Evolutionary conservation across 2,797 vertebrate genomes (phyloP), one percentile per base, ranked within the genome.

Genomic region (Sardinella longiceps): DNA sequence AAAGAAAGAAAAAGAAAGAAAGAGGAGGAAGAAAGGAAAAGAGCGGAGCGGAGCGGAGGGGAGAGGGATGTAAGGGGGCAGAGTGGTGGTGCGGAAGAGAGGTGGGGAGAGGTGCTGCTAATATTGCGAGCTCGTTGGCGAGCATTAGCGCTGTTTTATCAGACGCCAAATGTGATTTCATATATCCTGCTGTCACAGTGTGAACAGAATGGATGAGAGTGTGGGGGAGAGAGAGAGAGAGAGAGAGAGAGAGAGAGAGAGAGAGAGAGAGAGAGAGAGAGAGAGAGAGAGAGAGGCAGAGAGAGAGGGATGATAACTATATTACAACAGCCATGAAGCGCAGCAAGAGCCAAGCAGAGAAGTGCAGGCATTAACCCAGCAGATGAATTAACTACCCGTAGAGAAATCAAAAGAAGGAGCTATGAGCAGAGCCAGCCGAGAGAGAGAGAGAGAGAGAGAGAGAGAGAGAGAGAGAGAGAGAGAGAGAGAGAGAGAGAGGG

Each of bases 281-380:
- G 28, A 11, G 39, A 50, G 43, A n/a, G 87, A 92, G 89, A 89
- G 85, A 86, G 25, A 88, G 43, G 23, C 33, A 82, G 23, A 66
- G 45, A 77, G 63, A 48, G 12, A 11, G 58, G 5, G 25, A 63
- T 10, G 25, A 28, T 63, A 63, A 28, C 58, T 63, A 63, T 30
- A 63, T 63, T 63, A 63, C 58, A n/a, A 23, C 20, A 63, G 58
- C 7, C 58, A 63, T 12, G 25, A 12, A 63, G 58, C n/a, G 2
- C 58, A 51, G 30, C n/a, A 12, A 70, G 88, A 92, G 87, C 92
- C 89, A 89, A 86, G 86, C 28, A 89, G 43, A 33, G 51, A 82
- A 46, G 46, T 28, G 70, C 53, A 48, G 45, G 46, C 23, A 77
- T 83, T 77, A 83, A 77, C 63, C 82, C 28, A 39, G 20, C 46